Base-by-base conservation (phyloP, 2,888 invertebrate species). In the Eledona agricola region DNA sequence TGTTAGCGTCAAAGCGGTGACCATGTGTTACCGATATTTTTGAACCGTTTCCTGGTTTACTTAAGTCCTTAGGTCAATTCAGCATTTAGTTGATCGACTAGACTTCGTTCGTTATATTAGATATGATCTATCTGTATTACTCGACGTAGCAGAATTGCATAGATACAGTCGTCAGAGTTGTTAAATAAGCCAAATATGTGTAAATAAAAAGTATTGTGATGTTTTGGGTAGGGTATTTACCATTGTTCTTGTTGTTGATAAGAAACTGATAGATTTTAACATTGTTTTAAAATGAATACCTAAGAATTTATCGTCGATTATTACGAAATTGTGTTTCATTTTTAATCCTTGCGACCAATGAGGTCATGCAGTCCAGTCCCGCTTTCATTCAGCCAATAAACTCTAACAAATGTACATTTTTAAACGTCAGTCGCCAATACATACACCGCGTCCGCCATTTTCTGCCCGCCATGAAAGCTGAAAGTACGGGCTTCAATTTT, bases 191-290 rank as follows among this genome's bases (percentile, higher is more conserved):
- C 63, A 62, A 65, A 65, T 64, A 60, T 51, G 35, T 55, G 50
- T 51, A 56, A 63, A 62, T 52, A 58, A 56, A n/a, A 58, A 56
- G 55, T 58, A 61, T 61, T 59, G 57, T 62, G 64, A 59, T 58
- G 57, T 52, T 55, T 55, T 61, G 57, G 58, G 58, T 57, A 59
- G 53, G 55, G 58, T 58, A 51, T 55, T 59, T 60, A 56, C 55
- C 50, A 58, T 56, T 60, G 58, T 49, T 58, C 57, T 62, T 63
- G 45, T 52, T 58, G 40, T 46, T 47, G 40, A 49, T 38, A 42
- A 53, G 28, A 42, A 54, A 42, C 28, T 47, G 13, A 49, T 47
- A 34, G 60, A 63, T 59, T 61, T 58, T 60, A 58, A 47, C 28
- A 35, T 58, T 63, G 60, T 63, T 63, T 59, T 40, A 58, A 60